Base-by-base conservation (phyloP, 2,888 invertebrate genomes). In the Leucoma salicis region DNA sequence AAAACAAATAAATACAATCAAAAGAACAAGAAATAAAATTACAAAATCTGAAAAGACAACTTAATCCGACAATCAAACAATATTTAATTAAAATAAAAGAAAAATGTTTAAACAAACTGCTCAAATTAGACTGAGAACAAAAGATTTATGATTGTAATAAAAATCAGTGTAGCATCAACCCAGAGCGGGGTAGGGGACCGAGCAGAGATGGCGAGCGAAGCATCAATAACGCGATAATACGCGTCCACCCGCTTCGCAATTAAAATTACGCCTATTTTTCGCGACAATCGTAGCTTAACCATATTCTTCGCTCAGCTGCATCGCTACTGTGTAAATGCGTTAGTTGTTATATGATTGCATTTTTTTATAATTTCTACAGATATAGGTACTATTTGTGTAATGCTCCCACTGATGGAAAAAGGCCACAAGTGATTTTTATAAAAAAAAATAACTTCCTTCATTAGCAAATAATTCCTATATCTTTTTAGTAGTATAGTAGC, bases 251-350 rank as follows among this genome's bases (percentile, higher is more conserved):
- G 43, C 59, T 56, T 56, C 48, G 59, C 70, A 74, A 78, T 78
- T 84, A 82, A 83, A 81, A 83, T 83, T 82, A 82, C 70, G 70
- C 71, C 59, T 68, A 79, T 82, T 79, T 79, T 81, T 78, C 74
- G 70, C 68, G 59, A 59, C 57, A 71, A 66, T 67, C 64, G 63
- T 57, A 53, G 66, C 59, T 28, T 79, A 78, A 78, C 66, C 4
- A 71, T 57, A 61, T 80, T 76, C 72, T 29, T 57, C 68, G 73
- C 72, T 35, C 53, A 69, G 61, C 57, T 63, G 74, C 54, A 45
- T 49, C 39, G 44, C 43, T 55, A 44, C 43, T 35, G 28, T 31
- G 3, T n/a, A n/a, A 38, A 10, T 32, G 43, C 52, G 52, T 65
- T 57, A 54, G 58, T 44, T 50, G 6, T 2, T n/a, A n/a, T n/a